phyloP scores from a whole-genome alignment of 2,113 vertebrate species.

The Gymnocephalus cernua region DNA sequence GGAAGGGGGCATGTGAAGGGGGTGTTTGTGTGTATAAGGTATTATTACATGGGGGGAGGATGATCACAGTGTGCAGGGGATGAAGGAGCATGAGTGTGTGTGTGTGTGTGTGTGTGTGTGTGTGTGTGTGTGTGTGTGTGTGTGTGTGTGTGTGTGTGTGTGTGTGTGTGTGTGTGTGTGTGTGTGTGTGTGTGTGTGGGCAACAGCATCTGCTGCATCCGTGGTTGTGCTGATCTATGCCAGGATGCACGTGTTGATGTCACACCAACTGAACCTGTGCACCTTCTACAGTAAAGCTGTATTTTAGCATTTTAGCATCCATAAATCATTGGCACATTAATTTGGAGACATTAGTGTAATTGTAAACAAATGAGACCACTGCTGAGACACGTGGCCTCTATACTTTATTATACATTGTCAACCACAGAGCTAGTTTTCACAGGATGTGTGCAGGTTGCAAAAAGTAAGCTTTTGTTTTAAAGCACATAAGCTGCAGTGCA shows the following conservation, averaged over 20 bases:
- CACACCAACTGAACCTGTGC: slow-evolving; percentile 17
- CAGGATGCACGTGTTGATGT: slow-evolving; percentile 6
- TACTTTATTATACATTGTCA: neutral
- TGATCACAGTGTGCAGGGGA: slow-evolving; percentile 56
- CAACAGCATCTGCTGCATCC: slow-evolving; percentile 41
- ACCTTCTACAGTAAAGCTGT: slow-evolving; percentile 22
- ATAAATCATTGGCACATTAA: slow-evolving; percentile 50
- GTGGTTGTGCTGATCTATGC: slow-evolving; percentile 24
- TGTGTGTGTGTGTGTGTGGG: neutral
- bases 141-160: neutral
- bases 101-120: neutral
- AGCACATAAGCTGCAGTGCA: slow-evolving; percentile 8
- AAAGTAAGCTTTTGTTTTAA: neutral
- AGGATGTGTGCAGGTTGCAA: slow-evolving; percentile 3
- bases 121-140: slow-evolving; percentile 12
- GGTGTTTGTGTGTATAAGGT: slow-evolving; percentile 43
- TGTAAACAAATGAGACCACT: slow-evolving; percentile 19
- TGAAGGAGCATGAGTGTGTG: slow-evolving; percentile 24
- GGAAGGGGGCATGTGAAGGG: slow-evolving; percentile 43
- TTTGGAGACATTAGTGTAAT: slow-evolving; percentile 34
- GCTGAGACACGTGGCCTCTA: neutral
- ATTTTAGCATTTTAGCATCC: slow-evolving; percentile 25
- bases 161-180: slow-evolving; percentile 7
- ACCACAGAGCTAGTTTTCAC: neutral
- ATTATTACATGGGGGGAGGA: slow-evolving; percentile 52